Percentiles rank a stretch among this genome's conserved stretches.
Conservation (phyloP, 2,113 vertebrate species). For the Pavo muticus region DNA sequence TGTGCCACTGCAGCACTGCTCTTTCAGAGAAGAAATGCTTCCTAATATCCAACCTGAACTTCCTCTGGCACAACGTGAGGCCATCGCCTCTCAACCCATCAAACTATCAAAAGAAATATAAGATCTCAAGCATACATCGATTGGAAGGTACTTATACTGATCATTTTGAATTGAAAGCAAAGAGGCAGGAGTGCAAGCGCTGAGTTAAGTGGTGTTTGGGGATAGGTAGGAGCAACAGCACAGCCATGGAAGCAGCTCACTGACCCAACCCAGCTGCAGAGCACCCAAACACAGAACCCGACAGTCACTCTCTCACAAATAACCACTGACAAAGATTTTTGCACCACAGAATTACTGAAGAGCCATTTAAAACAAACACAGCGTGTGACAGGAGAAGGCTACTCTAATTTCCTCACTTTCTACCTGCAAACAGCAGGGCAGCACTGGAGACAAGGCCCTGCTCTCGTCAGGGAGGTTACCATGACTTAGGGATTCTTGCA, state of each 20-base stretch:
- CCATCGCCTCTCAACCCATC: background rate
- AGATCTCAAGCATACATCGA: background rate
- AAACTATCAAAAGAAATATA: background rate
- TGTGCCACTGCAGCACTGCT: background rate
- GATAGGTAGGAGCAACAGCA: background rate
- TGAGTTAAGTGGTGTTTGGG: background rate
- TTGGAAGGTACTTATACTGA: background rate
- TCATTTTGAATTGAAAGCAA: background rate
- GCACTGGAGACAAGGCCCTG: background rate
- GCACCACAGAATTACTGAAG: background rate
- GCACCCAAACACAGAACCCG: background rate
- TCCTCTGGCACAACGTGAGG: background rate
- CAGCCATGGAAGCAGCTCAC: background rate
- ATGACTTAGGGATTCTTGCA: conserved; percentile 64
- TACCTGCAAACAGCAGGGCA: background rate
- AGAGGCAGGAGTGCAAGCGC: background rate
- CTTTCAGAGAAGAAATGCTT: background rate
- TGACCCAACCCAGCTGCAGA: accelerated
- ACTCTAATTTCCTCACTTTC: background rate
- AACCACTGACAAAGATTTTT: accelerated
- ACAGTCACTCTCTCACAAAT: background rate
- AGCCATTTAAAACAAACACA: accelerated
- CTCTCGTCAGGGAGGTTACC: background rate
- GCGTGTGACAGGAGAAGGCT: accelerated
- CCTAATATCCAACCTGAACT: background rate